Percentiles rank a stretch among this genome's conserved stretches.
Evolutionary conservation across 2,113 vertebrate species (phyloP).

Genomic region (Melanerpes aurifrons): DNA sequence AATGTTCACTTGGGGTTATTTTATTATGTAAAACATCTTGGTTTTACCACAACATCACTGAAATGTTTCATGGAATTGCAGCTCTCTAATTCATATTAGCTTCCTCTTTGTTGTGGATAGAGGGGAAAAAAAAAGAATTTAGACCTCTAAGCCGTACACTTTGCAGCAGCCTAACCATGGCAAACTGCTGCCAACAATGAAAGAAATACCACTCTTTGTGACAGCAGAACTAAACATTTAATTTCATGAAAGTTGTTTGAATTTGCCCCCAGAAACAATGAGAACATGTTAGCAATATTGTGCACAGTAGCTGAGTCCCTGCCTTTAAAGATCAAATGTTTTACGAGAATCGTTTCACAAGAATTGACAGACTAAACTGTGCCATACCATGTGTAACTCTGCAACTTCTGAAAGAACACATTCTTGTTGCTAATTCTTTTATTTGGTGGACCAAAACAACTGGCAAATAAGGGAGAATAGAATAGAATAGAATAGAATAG

Average conservation of each 20-base stretch:
- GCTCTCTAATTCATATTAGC: background rate
- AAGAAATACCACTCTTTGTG: background rate
- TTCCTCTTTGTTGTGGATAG: background rate
- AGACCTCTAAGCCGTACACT: background rate
- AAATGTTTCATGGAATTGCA: background rate
- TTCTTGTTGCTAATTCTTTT: background rate
- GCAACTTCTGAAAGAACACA: background rate
- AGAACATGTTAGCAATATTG: background rate
- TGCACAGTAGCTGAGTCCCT: background rate
- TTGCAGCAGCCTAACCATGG: background rate
- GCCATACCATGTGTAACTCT: background rate
- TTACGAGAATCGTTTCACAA: background rate
- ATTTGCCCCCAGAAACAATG: background rate
- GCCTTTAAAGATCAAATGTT: background rate
- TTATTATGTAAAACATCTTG: conserved; percentile 29
- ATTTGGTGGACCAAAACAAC: background rate
- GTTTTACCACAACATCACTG: conserved; percentile 4
- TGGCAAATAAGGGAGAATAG: background rate
- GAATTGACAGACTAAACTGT: background rate
- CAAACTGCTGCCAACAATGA: background rate
- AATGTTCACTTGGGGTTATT: conserved; percentile 30
- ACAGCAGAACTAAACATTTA: background rate
- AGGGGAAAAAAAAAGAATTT: background rate
- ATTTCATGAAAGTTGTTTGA: background rate
- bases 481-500: too few relatives aligned